Evolutionary conservation across 1,140 invertebrate species (phyloP).

Genomic region (Zaprionus kolodkinae): DNA sequence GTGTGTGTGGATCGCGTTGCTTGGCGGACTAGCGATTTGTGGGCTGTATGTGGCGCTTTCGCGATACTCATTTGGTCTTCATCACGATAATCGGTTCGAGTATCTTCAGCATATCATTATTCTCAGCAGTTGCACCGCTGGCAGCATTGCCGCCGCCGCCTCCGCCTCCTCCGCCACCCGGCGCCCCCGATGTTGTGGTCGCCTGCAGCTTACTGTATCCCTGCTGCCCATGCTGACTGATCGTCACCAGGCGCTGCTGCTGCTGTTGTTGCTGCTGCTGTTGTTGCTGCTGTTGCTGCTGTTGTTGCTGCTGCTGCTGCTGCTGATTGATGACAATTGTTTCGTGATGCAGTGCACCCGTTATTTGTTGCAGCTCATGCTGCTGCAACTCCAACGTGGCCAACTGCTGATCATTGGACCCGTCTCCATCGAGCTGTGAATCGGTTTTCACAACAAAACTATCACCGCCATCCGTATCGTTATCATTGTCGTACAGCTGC

Average conservation of each 20-base stretch:
- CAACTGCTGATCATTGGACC: constrained; percentile 60
- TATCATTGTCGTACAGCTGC: constrained; percentile 69
- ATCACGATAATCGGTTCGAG: constrained; percentile 84
- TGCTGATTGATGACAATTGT: constrained; percentile 69
- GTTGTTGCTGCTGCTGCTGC: constrained; percentile 58
- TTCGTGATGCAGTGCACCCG: constrained; percentile 60
- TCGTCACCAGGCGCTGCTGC: constrained; percentile 44
- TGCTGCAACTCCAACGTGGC: constrained; percentile 65
- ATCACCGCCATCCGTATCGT: constrained; percentile 43
- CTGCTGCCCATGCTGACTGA: constrained; percentile 42
- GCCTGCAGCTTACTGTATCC: constrained; percentile 62
- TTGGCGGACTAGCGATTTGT: constrained; percentile 34
- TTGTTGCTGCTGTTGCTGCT: too few relatives aligned
- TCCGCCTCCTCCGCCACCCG: constrained; percentile 28
- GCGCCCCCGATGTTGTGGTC: constrained; percentile 15
- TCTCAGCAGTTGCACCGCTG: constrained; percentile 60
- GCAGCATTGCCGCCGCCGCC: constrained; percentile 40
- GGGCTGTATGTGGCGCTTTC: constrained; percentile 51
- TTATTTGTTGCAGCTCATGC: constrained; percentile 65
- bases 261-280: constrained; percentile 65
- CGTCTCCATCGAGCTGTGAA: constrained; percentile 61
- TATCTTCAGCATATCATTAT: constrained; percentile 83
- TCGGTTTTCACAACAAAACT: constrained; percentile 66
- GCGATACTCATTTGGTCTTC: constrained; percentile 82
- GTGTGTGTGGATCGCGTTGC: neutral